Conservation (phyloP, 2,888 invertebrate genomes). For the Aphodius granarius region DNA sequence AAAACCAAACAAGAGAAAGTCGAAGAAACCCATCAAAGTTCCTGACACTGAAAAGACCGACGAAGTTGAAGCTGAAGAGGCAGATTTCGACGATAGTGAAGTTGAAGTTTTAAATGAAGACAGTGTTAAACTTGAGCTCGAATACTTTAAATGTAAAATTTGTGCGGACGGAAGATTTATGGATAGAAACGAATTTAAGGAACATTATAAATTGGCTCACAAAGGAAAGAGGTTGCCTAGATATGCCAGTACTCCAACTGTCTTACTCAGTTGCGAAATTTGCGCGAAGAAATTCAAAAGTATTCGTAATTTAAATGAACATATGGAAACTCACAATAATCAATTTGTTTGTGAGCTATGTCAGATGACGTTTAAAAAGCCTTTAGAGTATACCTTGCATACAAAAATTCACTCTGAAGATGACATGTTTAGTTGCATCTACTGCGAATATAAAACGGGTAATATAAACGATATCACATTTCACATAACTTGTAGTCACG, state of each 20-base stretch:
- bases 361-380: constrained; percentile 47
- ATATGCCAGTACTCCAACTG: constrained; percentile 37
- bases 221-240: constrained; percentile 41
- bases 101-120: constrained; percentile 16
- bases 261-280: constrained; percentile 45
- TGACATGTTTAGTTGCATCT: constrained; percentile 47
- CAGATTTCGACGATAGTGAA: constrained; percentile 16
- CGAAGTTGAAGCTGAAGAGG: not conserved
- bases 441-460: constrained; percentile 48
- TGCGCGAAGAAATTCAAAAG: constrained; percentile 44
- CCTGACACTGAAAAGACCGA: not conserved
- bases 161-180: constrained; percentile 16
- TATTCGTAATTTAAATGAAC: constrained; percentile 45
- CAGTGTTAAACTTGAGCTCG: constrained; percentile 5
- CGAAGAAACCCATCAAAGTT: constrained; percentile 10
- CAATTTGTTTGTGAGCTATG: constrained; percentile 50
- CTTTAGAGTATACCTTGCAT: constrained; percentile 49
- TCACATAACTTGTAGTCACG: constrained; percentile 42
- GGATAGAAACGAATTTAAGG: constrained; percentile 19
- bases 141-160: constrained; percentile 20
- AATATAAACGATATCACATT: constrained; percentile 47
- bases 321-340: constrained; percentile 50
- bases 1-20: constrained; percentile 16
- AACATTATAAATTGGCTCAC: constrained; percentile 34
- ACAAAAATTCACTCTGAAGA: constrained; percentile 46